Base-by-base conservation (phyloP, 2,113 vertebrate species). In the Irena cyanogastra region DNA sequence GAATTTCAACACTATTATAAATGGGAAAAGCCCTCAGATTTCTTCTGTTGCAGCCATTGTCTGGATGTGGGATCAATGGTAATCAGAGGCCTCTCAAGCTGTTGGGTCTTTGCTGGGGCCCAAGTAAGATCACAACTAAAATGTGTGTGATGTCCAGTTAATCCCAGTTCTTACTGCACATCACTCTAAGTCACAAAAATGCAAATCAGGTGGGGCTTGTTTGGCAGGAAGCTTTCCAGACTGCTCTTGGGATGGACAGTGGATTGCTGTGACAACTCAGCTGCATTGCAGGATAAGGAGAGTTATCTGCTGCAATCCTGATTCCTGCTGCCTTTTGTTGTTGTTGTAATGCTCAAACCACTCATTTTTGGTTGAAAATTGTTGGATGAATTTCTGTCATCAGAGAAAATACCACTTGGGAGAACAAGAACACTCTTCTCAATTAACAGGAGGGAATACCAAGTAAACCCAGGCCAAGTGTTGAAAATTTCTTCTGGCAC, bases 281-380 rank as follows among this genome's bases (percentile, higher is more conserved):
- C 65, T 79, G 64, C 61, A 26, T 12, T 95, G 91, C 53, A 57
- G 39, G 30, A 39, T 45, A 52, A 41, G 21, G 56, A n/a, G 41
- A 77, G 44, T 68, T 83, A 28, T 13, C 84, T 87, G 47, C 85
- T 87, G 59, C 79, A 86, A 2, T 83, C 68, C 83, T 92, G 47
- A 49, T 69, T 39, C 63, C 44, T 74, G 16, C 70, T 76, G 77
- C 45, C 50, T 77, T 88, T 71, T 82, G n/a, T 42, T 90, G 47
- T 35, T 72, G 33, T 60, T 84, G n/a, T 56, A 6, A 57, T 75
- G 49, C 59, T 90, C 65, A 57, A 86, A 27, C 54, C 27, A 22
- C 53, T 95, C 11, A 2, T n/a, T 91, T 95, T 86, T 56, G 85
- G n/a, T 83, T 94, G 83, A 87, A 96, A 96, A 90, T 22, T 60